Conservation (phyloP, 2,797 vertebrate species). For the Ficedula albicollis region DNA sequence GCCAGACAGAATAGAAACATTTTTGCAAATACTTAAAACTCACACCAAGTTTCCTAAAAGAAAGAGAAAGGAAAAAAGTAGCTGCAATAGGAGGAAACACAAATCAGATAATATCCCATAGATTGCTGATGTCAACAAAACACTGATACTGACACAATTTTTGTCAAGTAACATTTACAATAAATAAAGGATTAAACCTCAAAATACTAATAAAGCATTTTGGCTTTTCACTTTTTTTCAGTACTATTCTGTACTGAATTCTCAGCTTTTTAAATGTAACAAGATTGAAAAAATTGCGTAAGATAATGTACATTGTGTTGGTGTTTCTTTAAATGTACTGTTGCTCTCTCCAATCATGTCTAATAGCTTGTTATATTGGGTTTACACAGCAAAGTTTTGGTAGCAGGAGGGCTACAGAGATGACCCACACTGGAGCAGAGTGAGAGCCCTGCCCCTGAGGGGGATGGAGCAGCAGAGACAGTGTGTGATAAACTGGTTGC, state of each 20-base stretch:
- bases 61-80: neutral
- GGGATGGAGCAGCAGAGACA: neutral
- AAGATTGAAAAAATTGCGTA: neutral
- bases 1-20: neutral
- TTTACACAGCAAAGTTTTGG: neutral
- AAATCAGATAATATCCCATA: neutral
- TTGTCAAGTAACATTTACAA: neutral
- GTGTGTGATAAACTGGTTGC: neutral
- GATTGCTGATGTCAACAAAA: neutral
- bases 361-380: neutral
- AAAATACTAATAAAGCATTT: neutral
- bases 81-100: neutral
- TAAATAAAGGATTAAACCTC: neutral
- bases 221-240: neutral
- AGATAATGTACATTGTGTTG: neutral
- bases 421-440: accelerated
- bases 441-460: neutral
- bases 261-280: neutral
- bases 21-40: neutral
- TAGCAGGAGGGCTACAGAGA: neutral
- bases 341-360: neutral
- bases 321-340: neutral
- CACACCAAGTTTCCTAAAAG: neutral
- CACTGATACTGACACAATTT: neutral
- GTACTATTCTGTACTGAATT: neutral